These are phyloP conservation scores for Acipenser oxyrinchus DNA, from an alignment of 2,797 vertebrate genomes.

Conservation along the genomic window DNA sequence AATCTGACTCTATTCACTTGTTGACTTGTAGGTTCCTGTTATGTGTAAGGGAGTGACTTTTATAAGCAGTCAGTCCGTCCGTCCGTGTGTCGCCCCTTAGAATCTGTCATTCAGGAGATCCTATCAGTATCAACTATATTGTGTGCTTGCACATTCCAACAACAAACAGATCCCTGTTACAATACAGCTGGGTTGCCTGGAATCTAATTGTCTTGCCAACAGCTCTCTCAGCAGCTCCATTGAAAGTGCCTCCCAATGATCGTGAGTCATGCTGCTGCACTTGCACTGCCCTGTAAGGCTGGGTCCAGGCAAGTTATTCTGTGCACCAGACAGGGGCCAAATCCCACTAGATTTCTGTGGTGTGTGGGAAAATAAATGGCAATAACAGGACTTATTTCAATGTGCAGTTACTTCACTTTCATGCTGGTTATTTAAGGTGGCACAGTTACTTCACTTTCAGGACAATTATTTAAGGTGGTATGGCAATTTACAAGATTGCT, in stretches of 20 bases:
- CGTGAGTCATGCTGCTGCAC: neutral
- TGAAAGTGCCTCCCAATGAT: neutral
- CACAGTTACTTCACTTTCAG: neutral
- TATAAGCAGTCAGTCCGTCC: neutral
- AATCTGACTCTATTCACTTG: too few relatives aligned
- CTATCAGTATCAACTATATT: neutral
- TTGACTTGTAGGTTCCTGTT: too few relatives aligned
- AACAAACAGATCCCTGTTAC: neutral
- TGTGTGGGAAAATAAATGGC: neutral
- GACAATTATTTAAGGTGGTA: neutral
- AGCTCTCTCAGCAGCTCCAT: neutral
- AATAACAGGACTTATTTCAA: neutral
- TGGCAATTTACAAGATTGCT: neutral
- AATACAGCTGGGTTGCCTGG: neutral
- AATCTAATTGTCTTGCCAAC: neutral
- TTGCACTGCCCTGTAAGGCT: neutral
- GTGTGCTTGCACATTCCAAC: neutral
- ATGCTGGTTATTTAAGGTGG: neutral
- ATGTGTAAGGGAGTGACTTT: too few relatives aligned
- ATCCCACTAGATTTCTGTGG: neutral
- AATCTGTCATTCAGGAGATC: neutral
- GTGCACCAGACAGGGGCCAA: neutral
- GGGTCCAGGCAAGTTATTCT: neutral
- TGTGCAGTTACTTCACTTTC: neutral
- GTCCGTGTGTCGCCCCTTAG: neutral